phyloP scores from a whole-genome alignment of 2,113 vertebrate species.

The Oncorhynchus mykiss region DNA sequence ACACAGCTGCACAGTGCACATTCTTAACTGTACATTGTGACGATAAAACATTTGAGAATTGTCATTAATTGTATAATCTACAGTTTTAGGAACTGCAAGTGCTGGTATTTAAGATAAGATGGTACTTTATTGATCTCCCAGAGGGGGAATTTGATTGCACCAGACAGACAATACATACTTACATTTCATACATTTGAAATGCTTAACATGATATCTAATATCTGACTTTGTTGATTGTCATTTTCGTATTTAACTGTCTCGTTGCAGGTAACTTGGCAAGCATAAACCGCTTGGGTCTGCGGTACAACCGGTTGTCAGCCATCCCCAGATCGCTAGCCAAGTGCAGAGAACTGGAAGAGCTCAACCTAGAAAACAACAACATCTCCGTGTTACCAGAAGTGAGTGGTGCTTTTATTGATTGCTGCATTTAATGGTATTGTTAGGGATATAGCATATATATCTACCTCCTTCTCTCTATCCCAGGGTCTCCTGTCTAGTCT shows the following conservation, averaged over 20 bases:
- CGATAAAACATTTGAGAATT: too few relatives aligned
- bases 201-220: too few relatives aligned
- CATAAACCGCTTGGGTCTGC: slow-evolving; percentile 95
- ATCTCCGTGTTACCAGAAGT: slow-evolving; percentile 98
- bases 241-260: slow-evolving; percentile 16
- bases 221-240: not conserved
- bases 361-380: slow-evolving; percentile 99
- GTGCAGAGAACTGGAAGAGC: slow-evolving; percentile 95
- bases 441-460: not conserved
- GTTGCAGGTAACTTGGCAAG: slow-evolving; percentile 91
- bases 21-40: too few relatives aligned
- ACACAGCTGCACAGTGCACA: too few relatives aligned
- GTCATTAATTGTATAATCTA: too few relatives aligned
- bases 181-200: too few relatives aligned
- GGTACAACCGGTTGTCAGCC: slow-evolving; percentile 95
- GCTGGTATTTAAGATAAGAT: too few relatives aligned
- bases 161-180: too few relatives aligned
- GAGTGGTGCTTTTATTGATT: slow-evolving; percentile 49
- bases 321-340: slow-evolving; percentile 94
- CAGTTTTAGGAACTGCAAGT: too few relatives aligned
- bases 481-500: slow-evolving; percentile 98
- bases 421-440: not conserved
- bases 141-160: too few relatives aligned
- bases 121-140: too few relatives aligned
- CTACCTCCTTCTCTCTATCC: slow-evolving; percentile 31